A percentile compares a stretch with the other conserved stretches of the same genome.
These are phyloP conservation scores for Enteromius trimaculatus DNA, from an alignment of 2,797 vertebrate species.

Conservation along the genomic window DNA sequence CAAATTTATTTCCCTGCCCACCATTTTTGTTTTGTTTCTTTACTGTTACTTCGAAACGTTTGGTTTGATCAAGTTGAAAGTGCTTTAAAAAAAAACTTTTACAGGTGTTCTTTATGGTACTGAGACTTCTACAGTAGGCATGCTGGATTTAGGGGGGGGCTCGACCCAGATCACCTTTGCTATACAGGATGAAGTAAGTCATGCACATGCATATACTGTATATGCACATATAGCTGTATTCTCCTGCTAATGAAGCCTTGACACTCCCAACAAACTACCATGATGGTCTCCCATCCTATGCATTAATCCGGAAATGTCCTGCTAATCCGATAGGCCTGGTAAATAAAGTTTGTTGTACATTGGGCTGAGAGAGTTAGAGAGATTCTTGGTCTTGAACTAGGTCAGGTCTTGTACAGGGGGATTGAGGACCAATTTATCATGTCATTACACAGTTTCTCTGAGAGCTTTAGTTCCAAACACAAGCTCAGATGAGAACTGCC, in stretches of 20 bases:
- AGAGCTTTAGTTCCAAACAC: slow-evolving; percentile 47
- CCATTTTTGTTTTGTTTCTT: background rate
- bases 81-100: background rate
- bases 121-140: slow-evolving; percentile 81
- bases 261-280: slow-evolving; percentile 61
- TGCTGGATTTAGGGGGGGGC: slow-evolving; percentile 93
- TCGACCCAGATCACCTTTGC: slow-evolving; percentile 97
- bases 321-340: slow-evolving; percentile 58
- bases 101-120: slow-evolving; percentile 81
- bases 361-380: slow-evolving; percentile 34
- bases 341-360: slow-evolving; percentile 62
- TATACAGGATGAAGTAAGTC: slow-evolving; percentile 84
- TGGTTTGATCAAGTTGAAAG: background rate
- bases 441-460: slow-evolving; percentile 54
- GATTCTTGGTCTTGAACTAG: slow-evolving; percentile 62
- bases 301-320: slow-evolving; percentile 69
- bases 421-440: slow-evolving; percentile 62
- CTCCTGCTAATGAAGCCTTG: slow-evolving; percentile 44
- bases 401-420: slow-evolving; percentile 59
- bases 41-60: background rate
- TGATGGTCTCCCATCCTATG: slow-evolving; percentile 62
- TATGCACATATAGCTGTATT: slow-evolving; percentile 8
- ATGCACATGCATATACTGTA: background rate
- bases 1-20: background rate
- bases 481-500: slow-evolving; percentile 49